Base-by-base conservation (phyloP, 2,113 vertebrate species). In the Columba janthina region DNA sequence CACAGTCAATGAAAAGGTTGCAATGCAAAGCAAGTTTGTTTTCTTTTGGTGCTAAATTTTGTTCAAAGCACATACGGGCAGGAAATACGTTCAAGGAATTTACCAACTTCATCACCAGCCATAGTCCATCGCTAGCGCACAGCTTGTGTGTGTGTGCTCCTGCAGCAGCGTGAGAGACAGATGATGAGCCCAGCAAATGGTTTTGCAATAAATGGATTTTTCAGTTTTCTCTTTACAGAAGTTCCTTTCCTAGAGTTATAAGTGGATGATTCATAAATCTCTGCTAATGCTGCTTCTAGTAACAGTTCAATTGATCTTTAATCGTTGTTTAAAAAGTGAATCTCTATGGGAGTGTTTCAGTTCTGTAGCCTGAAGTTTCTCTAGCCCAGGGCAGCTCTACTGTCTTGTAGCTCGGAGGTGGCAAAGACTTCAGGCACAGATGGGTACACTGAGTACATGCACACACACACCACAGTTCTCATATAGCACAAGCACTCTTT, bases 171-270 rank as follows among this genome's bases (percentile, higher is more conserved):
- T 3, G 40, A 66, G n/a, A 58, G 58, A 15, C 48, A 32, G 54
- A 69, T 75, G 73, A 78, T 70, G 58, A 90, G 48, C 12, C 31
- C 77, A 66, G 70, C 69, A 93, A 96, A 88, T 61, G 64, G 73
- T 75, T 96, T 93, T 93, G 90, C 88, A 90, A 94, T 97, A 94
- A 96, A 95, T 92, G 58, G 93, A 96, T 97, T 96, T 94, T 95
- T 93, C 92, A 92, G 90, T 95, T 79, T 87, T 86, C 64, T 60
- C 48, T 75, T 84, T 76, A 74, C 19, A 72, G 58, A 89, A 88
- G 61, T 40, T 88, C 31, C 90, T 94, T 94, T 96, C 88, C 73
- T 86, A 4, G 34, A 84, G 76, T 93, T 86, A 42, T 82, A 96
- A 95, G 81, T 15, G 12, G 79, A 21, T 73, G 72, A 93, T 89